Percentiles rank a stretch among this genome's conserved stretches.
These are phyloP conservation scores for Drosophila prostipennis DNA, from an alignment of 2,888 invertebrate species.

Conservation along the genomic window DNA sequence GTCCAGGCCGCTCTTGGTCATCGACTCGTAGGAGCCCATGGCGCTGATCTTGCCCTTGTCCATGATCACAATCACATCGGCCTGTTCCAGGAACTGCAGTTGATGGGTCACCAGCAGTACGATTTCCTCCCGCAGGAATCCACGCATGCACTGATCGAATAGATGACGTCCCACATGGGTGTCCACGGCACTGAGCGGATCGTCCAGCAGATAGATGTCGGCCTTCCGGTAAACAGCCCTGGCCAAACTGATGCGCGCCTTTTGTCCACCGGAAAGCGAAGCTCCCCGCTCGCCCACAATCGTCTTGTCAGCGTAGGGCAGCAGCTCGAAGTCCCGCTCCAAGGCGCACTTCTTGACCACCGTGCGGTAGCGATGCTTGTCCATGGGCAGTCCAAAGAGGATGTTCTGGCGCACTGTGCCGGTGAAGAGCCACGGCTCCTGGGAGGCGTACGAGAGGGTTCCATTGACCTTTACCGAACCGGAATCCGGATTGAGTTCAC, in stretches of 20 bases:
- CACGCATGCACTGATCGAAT: slow-evolving; percentile 88
- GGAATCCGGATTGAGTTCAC: slow-evolving; percentile 85
- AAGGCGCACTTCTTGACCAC: slow-evolving; percentile 85
- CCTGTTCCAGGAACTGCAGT: slow-evolving; percentile 90
- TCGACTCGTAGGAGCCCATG: slow-evolving; percentile 89
- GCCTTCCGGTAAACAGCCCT: slow-evolving; percentile 94
- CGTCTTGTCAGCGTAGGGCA: slow-evolving; percentile 87
- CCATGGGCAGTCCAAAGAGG: slow-evolving; percentile 87
- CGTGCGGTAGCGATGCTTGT: slow-evolving; percentile 86
- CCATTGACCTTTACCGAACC: slow-evolving; percentile 87
- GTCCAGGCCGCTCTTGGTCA: slow-evolving; percentile 90
- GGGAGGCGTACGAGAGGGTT: slow-evolving; percentile 90
- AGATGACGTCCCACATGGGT: slow-evolving; percentile 94
- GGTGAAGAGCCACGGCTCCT: slow-evolving; percentile 94
- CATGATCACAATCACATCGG: slow-evolving; percentile 85
- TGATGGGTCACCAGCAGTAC: slow-evolving; percentile 93
- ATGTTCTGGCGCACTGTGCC: slow-evolving; percentile 88
- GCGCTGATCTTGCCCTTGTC: slow-evolving; percentile 84
- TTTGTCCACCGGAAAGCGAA: slow-evolving; percentile 93
- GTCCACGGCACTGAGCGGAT: slow-evolving; percentile 96
- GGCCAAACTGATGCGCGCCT: slow-evolving; percentile 94
- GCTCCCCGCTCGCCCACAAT: slow-evolving; percentile 93
- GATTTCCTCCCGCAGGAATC: slow-evolving; percentile 87
- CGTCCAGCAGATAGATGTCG: slow-evolving; percentile 94
- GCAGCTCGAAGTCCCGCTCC: slow-evolving; percentile 86